Evolutionary conservation across 2,797 vertebrate genomes (phyloP).

Genomic region (Enteromius afrohamiltoni): DNA sequence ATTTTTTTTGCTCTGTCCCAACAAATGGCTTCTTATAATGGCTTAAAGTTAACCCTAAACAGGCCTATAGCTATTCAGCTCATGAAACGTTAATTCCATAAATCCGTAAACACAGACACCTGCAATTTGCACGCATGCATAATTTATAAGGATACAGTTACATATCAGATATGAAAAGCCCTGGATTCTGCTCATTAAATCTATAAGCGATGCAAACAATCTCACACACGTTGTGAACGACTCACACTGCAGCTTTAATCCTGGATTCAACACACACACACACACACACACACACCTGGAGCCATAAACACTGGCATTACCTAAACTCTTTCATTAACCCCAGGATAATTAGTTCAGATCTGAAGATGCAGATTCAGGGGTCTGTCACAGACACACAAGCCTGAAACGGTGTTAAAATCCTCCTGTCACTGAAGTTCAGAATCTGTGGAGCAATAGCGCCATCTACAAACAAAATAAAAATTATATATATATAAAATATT

Average conservation of each 20-base stretch:
- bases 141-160: neutral
- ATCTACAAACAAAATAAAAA: neutral
- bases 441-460: conserved; percentile 1
- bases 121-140: neutral
- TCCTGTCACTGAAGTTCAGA: neutral
- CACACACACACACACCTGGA: neutral
- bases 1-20: neutral
- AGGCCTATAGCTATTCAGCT: neutral
- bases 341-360: neutral
- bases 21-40: neutral
- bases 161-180: neutral
- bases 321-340: neutral
- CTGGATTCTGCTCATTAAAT: neutral
- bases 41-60: neutral
- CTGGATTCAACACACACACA: neutral
- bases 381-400: neutral
- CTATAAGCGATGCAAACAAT: neutral
- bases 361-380: neutral
- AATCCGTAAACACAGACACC: neutral
- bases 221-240: neutral
- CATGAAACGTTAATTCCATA: neutral
- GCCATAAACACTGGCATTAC: neutral
- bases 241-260: neutral
- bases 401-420: neutral
- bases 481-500: too few relatives aligned